Evolutionary conservation across 2,113 vertebrate genomes (phyloP).

Genomic region (Nothoprocta perdicaria): DNA sequence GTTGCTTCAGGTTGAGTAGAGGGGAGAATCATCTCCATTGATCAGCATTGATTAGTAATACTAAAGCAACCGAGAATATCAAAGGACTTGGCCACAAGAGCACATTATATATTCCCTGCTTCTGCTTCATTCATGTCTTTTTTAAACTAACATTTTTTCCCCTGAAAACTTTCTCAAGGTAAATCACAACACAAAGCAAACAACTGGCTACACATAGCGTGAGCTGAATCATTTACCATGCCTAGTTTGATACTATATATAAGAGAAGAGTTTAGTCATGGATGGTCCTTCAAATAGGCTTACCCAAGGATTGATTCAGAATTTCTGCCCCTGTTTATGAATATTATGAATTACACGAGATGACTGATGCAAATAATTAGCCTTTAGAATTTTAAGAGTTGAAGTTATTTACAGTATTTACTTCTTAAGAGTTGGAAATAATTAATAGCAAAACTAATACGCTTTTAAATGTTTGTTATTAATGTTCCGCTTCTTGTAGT

Average conservation of each 20-base stretch:
- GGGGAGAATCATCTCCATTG: no score
- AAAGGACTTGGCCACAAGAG: no score
- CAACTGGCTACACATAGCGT: not conserved
- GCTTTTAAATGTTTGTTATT: not conserved
- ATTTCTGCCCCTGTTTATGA: constrained; percentile 14
- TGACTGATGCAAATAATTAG: not conserved
- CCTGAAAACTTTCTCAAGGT: not conserved
- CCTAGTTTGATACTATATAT: not conserved
- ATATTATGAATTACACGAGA: not conserved
- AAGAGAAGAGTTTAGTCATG: not conserved
- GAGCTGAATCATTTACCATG: not conserved
- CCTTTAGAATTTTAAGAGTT: not conserved
- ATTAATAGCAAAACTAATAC: not conserved
- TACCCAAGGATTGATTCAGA: not conserved
- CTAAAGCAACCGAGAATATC: no score
- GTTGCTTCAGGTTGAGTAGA: not conserved
- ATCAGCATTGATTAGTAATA: no score
- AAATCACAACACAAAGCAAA: not conserved
- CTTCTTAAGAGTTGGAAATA: not conserved
- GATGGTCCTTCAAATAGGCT: not conserved
- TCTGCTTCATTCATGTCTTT: not conserved
- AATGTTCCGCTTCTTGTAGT: not conserved
- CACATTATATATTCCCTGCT: not conserved
- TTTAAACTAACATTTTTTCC: not conserved
- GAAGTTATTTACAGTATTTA: not conserved